Evolutionary conservation across 2,113 vertebrate genomes (phyloP), one percentile per base, ranked within the genome.

Genomic region (Pheucticus melanocephalus): DNA sequence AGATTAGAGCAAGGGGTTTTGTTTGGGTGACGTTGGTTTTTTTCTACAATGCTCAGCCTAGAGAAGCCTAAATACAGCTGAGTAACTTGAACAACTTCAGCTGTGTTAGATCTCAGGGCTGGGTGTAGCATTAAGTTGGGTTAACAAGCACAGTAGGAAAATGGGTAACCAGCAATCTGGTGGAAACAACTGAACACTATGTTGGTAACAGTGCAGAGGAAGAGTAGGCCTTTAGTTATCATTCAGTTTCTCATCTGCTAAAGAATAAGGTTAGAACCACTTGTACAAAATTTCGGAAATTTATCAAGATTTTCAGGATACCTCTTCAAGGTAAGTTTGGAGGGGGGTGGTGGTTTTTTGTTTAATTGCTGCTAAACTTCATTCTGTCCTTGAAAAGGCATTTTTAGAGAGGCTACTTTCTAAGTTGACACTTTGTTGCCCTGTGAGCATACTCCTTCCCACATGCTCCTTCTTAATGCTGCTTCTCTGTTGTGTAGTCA

Each of bases 381-480:
- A 4, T 53, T 54, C 10, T 75, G 39, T 13, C 11, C 23, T 68
- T 68, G 28, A 23, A 27, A 64, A 61, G 27, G 3, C 4, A 12
- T 70, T 75, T 75, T 73, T 68, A 22, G 30, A 39, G 63, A 50
- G 51, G 17, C 37, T 37, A 1, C 40, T 69, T 44, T 37, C 12
- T 48, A 50, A 76, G 39, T 4, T 50, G 51, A 27, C 3, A 2
- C 35, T 16, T 27, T 27, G n/a, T 66, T 75, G 65, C 40, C 35
- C 56, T 85, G 25, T 37, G 13, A 54, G 19, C 5, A 6, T 28
- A 4, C 10, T 15, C 6, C 6, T 78, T 91, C 11, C 42, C 17
- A 15, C 1, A 0, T n/a, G 4, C 30, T 92, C 2, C 1, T 40
- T 7, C 15, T 27, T 19, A 28, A 0, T 42, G 39, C 21, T 75